Percentiles rank a stretch among this genome's conserved stretches.
These are phyloP conservation scores for Timema podura DNA, from an alignment of 2,888 invertebrate genomes.

Conservation along the genomic window DNA sequence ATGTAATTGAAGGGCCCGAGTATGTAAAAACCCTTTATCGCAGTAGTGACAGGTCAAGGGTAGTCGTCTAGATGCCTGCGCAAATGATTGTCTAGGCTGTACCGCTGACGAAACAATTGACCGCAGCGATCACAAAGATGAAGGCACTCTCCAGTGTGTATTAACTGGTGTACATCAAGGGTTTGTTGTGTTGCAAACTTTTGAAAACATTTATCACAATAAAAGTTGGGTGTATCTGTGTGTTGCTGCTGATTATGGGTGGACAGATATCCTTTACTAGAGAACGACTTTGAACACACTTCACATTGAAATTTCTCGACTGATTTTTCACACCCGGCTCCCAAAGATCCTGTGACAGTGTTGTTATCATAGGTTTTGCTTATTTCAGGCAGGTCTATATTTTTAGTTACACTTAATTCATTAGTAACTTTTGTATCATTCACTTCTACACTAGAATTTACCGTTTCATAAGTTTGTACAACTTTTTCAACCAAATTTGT, in stretches of 20 bases:
- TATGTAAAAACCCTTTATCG: slow-evolving; percentile 30
- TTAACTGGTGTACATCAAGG: slow-evolving; percentile 28
- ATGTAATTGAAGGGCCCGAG: slow-evolving; percentile 28
- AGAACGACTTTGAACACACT: slow-evolving; percentile 36
- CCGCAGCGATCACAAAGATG: slow-evolving; percentile 33
- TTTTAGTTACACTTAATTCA: too few species aligned
- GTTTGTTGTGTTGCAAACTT: slow-evolving; percentile 33
- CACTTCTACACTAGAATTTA: not conserved
- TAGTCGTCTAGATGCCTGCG: slow-evolving; percentile 28
- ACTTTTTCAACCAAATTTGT: slow-evolving; percentile 15
- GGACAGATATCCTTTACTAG: slow-evolving; percentile 32
- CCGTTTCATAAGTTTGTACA: not conserved
- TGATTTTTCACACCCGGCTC: too few species aligned
- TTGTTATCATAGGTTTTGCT: too few species aligned
- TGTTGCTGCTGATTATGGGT: slow-evolving; percentile 34
- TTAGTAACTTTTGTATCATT: too few species aligned
- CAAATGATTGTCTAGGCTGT: slow-evolving; percentile 30
- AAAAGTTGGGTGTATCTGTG: slow-evolving; percentile 31
- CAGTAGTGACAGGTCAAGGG: slow-evolving; percentile 28
- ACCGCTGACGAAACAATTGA: slow-evolving; percentile 30
- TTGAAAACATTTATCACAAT: slow-evolving; percentile 37
- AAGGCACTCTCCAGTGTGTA: slow-evolving; percentile 25
- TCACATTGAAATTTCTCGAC: slow-evolving; percentile 28
- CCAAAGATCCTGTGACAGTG: too few species aligned
- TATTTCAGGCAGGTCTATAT: too few species aligned